Conservation (phyloP, 2,113 vertebrate species). For the Neotragus moschatus region DNA sequence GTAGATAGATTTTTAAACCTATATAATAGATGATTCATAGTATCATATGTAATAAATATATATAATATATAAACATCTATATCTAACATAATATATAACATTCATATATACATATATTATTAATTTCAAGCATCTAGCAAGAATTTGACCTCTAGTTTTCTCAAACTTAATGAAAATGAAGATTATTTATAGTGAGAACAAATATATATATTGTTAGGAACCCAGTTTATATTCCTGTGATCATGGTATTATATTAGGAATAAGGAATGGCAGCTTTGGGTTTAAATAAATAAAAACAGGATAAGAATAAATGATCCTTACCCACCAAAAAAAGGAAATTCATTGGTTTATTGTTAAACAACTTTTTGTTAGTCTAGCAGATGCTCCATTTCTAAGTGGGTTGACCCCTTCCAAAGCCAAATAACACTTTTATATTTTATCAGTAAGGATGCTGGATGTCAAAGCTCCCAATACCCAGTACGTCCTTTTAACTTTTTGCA, state of each 20-base stretch:
- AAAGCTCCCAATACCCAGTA: not conserved
- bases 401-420: not conserved
- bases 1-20: not conserved
- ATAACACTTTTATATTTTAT: not conserved
- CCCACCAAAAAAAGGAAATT: conserved; percentile 13
- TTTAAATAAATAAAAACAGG: conserved; percentile 40
- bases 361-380: not conserved
- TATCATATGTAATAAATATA: not conserved
- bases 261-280: conserved; percentile 1
- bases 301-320: not conserved
- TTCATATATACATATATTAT: not conserved
- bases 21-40: not conserved
- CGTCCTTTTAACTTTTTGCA: not conserved
- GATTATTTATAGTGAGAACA: not conserved
- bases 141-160: conserved; percentile 8
- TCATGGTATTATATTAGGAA: not conserved
- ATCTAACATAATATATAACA: not conserved
- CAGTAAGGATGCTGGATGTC: not conserved
- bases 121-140: conserved; percentile 18
- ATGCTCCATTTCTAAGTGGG: not conserved
- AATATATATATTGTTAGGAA: not conserved
- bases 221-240: conserved; percentile 6
- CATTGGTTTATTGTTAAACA: not conserved
- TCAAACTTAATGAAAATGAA: conserved; percentile 19
- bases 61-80: not conserved